Evolutionary conservation across 1,140 invertebrate genomes (phyloP).

Genomic region (Hestina assimilis): DNA sequence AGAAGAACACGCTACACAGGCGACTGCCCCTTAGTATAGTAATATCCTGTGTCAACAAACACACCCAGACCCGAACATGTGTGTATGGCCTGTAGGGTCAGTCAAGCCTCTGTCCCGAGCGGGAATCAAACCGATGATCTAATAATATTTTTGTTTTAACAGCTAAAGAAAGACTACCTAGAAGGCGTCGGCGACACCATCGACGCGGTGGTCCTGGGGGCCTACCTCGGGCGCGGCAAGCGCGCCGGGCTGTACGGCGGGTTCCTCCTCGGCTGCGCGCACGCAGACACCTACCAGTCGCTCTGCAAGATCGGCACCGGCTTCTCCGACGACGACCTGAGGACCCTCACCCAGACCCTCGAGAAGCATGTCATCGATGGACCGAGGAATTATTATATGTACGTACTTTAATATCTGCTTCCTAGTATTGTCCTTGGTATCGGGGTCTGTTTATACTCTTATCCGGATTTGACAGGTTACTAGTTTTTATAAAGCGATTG

Average conservation of each 20-base stretch:
- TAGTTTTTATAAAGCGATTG: too few species aligned
- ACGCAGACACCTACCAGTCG: conserved; percentile 95
- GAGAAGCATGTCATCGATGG: conserved; percentile 85
- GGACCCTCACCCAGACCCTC: conserved; percentile 87
- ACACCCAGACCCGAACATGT: too few species aligned
- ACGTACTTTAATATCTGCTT: too few species aligned
- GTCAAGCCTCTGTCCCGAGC: too few species aligned
- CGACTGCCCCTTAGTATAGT: too few species aligned
- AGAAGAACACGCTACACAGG: too few species aligned
- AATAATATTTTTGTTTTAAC: conserved; percentile 38
- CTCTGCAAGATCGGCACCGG: conserved; percentile 96
- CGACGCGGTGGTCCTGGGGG: conserved; percentile 97
- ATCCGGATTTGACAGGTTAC: too few species aligned
- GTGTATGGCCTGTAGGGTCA: too few species aligned
- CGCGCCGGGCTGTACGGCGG: conserved; percentile 96
- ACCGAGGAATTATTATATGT: conserved; percentile 91
- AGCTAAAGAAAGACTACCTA: conserved; percentile 98
- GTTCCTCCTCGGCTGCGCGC: conserved; percentile 95
- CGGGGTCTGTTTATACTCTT: too few species aligned
- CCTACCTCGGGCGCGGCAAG: conserved; percentile 96
- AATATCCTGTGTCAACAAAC: too few species aligned
- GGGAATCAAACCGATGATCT: neutral
- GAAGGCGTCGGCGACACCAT: conserved; percentile 96
- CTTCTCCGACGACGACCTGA: conserved; percentile 95
- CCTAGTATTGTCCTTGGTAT: too few species aligned